phyloP scores from a whole-genome alignment of 2,888 invertebrate species.

The Clanis bilineata region DNA sequence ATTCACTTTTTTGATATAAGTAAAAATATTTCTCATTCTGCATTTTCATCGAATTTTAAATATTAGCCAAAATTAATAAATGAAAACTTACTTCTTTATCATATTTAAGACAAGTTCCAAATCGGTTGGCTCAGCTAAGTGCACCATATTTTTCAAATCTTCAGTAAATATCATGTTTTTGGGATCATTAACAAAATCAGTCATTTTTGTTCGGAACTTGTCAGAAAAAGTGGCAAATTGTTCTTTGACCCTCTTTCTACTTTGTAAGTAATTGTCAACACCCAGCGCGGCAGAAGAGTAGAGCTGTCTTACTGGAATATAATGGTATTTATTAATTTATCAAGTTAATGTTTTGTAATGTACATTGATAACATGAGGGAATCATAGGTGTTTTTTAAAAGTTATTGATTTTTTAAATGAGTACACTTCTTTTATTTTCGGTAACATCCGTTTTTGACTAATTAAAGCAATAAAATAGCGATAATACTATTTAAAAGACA shows the following conservation, averaged over 20 bases:
- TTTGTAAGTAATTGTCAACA: conserved; percentile 80
- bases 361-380: too few relatives aligned
- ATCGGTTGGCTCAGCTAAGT: conserved; percentile 85
- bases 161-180: conserved; percentile 90
- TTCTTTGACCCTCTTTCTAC: conserved; percentile 76
- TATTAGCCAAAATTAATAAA: not conserved
- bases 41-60: too few relatives aligned
- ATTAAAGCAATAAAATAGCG: too few relatives aligned
- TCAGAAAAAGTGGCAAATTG: conserved; percentile 85
- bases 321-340: too few relatives aligned
- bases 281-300: conserved; percentile 84
- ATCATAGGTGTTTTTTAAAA: too few relatives aligned
- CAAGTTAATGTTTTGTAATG: too few relatives aligned
- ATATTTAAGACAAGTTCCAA: conserved; percentile 84
- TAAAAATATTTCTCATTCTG: too few relatives aligned
- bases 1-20: too few relatives aligned
- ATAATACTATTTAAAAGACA: not conserved
- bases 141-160: conserved; percentile 91
- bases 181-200: conserved; percentile 79
- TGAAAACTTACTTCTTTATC: conserved; percentile 84
- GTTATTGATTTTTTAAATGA: too few relatives aligned
- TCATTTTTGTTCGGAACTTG: conserved; percentile 88
- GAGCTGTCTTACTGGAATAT: conserved; percentile 63
- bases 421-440: too few relatives aligned
- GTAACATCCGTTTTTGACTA: too few relatives aligned